Percentiles rank a stretch among this genome's conserved stretches.
phyloP scores from a whole-genome alignment of 2,113 vertebrate genomes.

The Brienomyrus brachyistius region DNA sequence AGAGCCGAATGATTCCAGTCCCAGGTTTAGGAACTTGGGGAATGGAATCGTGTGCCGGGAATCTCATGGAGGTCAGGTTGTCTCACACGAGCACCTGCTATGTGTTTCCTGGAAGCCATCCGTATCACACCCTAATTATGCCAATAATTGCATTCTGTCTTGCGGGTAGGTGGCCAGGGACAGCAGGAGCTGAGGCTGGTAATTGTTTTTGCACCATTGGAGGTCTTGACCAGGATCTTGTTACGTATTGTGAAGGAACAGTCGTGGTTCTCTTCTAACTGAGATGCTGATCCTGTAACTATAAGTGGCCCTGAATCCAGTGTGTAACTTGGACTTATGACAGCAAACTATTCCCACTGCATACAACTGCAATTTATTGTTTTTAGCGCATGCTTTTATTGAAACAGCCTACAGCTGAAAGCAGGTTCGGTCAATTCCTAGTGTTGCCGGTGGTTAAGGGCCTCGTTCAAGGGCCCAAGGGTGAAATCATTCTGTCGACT shows the following conservation, averaged over 20 bases:
- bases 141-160: conserved; percentile 8
- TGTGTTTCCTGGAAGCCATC: neutral
- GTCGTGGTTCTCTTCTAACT: neutral
- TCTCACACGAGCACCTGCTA: neutral
- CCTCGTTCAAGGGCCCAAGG: neutral
- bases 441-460: neutral
- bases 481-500: neutral
- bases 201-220: neutral
- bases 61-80: neutral
- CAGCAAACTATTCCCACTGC: neutral
- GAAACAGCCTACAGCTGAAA: neutral
- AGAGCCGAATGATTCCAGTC: too few species aligned
- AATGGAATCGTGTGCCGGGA: neutral
- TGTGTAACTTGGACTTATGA: neutral
- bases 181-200: neutral
- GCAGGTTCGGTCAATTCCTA: neutral
- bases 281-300: neutral
- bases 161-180: neutral
- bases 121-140: neutral
- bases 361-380: neutral
- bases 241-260: neutral
- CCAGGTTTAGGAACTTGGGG: neutral
- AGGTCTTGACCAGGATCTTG: neutral
- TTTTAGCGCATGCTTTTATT: neutral
- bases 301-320: neutral